These are phyloP conservation scores for Drosophila mercatorum DNA, from an alignment of 2,888 invertebrate genomes.

Conservation along the genomic window DNA sequence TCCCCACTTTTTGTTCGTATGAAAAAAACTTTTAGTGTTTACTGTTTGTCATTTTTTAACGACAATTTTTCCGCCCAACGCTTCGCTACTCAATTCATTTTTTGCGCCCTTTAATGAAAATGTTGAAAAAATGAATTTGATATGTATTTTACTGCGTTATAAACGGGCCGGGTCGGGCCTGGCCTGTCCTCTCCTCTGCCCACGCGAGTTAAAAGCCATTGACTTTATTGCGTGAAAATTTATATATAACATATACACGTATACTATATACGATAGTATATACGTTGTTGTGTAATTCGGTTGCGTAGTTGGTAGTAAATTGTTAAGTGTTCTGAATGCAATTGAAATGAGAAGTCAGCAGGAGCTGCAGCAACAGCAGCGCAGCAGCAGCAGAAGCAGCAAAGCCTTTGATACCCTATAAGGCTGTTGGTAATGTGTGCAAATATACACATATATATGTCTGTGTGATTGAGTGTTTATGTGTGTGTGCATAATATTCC, in stretches of 20 bases:
- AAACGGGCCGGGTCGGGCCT: conserved; percentile 12
- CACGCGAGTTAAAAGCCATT: conserved; percentile 38
- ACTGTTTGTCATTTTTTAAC: conserved; percentile 15
- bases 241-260: conserved; percentile 33
- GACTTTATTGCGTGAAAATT: conserved; percentile 71
- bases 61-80: conserved; percentile 18
- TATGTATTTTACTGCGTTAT: conserved; percentile 46
- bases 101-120: conserved; percentile 40
- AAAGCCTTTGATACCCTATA: conserved; percentile 36
- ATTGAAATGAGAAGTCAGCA: conserved; percentile 68
- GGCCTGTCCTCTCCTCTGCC: neutral
- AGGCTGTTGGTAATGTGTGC: neutral
- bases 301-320: conserved; percentile 60
- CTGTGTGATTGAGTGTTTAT: neutral
- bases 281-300: conserved; percentile 37
- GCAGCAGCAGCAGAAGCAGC: conserved; percentile 18
- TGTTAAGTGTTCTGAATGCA: conserved; percentile 73
- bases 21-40: conserved; percentile 5
- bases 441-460: neutral
- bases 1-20: neutral
- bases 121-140: conserved; percentile 18
- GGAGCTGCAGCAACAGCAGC: conserved; percentile 26
- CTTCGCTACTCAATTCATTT: conserved; percentile 21
- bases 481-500: neutral
- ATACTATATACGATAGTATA: neutral